phyloP scores from a whole-genome alignment of 2,797 vertebrate species.

The Mionectes olivaceus region DNA sequence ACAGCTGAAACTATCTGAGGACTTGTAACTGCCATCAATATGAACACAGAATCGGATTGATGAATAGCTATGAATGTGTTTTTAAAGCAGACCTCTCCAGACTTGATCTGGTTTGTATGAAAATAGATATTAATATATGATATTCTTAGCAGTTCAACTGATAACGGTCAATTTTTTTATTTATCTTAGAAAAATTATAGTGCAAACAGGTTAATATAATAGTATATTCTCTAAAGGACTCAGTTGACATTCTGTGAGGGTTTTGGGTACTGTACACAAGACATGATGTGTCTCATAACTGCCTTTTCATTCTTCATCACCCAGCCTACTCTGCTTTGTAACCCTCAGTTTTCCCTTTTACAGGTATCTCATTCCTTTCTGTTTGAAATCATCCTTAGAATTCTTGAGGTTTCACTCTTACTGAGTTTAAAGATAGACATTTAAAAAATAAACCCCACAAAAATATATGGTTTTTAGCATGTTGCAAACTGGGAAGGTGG shows the following conservation, averaged over 20 bases:
- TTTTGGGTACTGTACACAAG: background rate
- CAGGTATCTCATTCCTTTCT: background rate
- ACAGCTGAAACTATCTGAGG: background rate
- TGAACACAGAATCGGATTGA: background rate
- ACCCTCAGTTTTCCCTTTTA: background rate
- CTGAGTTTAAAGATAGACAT: background rate
- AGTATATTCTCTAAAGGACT: background rate
- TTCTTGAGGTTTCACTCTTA: background rate
- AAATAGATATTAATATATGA: background rate
- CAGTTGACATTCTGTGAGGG: background rate
- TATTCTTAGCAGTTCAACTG: background rate
- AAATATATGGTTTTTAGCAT: background rate
- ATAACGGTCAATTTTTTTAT: background rate
- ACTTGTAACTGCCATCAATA: background rate
- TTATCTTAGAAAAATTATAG: background rate
- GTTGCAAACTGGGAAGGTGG: background rate
- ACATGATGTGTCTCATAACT: background rate
- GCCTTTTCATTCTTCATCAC: background rate
- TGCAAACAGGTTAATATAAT: background rate
- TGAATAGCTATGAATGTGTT: background rate
- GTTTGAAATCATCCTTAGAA: background rate
- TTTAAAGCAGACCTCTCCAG: background rate
- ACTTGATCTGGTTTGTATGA: background rate
- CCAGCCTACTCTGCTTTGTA: background rate
- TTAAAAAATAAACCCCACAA: background rate